A percentile compares a stretch with the other conserved stretches of the same genome.
Evolutionary conservation across 2,797 vertebrate genomes (phyloP).

Genomic region (Cossypha niveicapilla): DNA sequence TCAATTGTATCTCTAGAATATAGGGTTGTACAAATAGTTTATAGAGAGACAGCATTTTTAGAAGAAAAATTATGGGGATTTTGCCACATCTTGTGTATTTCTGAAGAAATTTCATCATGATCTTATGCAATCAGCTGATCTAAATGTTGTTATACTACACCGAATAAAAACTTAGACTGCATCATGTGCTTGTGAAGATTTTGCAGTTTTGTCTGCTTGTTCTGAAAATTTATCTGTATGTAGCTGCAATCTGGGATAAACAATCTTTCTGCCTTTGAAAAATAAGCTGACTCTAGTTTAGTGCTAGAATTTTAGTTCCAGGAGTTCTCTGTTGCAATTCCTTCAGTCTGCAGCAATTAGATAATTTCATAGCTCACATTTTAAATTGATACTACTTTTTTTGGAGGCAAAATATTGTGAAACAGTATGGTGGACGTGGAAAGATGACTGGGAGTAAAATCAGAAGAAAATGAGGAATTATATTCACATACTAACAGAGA

Average conservation of each 20-base stretch:
- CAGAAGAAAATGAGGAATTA: not conserved
- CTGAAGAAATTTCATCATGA: not conserved
- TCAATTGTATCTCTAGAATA: not conserved
- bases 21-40: not conserved
- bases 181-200: not conserved
- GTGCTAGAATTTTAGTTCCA: not conserved
- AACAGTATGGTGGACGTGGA: not conserved
- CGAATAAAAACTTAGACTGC: not conserved
- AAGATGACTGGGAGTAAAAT: not conserved
- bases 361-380: not conserved
- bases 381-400: not conserved
- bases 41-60: rapidly evolving
- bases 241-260: not conserved
- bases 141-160: not conserved
- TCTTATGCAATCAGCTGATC: not conserved
- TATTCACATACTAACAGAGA: not conserved
- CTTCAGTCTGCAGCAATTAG: not conserved
- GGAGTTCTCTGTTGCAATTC: not conserved
- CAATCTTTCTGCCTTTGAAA: not conserved
- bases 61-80: not conserved
- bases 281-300: not conserved
- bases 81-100: not conserved
- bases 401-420: not conserved
- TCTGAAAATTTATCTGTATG: not conserved
- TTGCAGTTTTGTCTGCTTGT: not conserved